A percentile compares a stretch with the other conserved stretches of the same genome.
Evolutionary conservation across 1,140 invertebrate genomes (phyloP).

Genomic region (Heliconius melpomene): DNA sequence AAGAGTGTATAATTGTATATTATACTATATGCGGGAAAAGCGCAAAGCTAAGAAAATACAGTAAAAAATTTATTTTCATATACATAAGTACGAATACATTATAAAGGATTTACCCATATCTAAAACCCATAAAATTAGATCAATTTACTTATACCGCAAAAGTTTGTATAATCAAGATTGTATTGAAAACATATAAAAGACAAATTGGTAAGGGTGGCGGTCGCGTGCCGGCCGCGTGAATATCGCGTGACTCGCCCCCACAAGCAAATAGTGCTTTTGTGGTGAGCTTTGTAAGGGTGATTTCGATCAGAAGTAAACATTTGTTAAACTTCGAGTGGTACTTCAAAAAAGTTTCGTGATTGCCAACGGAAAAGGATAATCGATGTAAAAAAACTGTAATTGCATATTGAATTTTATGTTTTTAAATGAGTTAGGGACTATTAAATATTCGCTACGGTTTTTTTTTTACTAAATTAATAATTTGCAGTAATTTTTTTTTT

Average conservation of each 20-base stretch:
- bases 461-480: too few relatives aligned
- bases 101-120: background rate
- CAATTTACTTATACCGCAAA: background rate
- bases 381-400: background rate
- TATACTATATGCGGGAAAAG: too few relatives aligned
- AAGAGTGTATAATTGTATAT: too few relatives aligned
- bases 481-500: too few relatives aligned
- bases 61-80: too few relatives aligned
- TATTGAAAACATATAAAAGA: conserved; percentile 7
- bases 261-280: conserved; percentile 4
- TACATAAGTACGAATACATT: too few relatives aligned
- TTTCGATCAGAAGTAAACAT: background rate
- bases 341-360: background rate
- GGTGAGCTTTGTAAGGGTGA: background rate
- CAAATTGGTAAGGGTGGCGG: conserved; percentile 32
- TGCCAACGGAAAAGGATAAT: background rate
- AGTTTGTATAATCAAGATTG: background rate
- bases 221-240: conserved; percentile 34
- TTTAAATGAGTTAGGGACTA: background rate
- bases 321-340: background rate
- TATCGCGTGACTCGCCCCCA: conserved; percentile 32
- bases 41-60: too few relatives aligned
- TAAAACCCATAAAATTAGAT: background rate
- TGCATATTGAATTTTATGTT: conserved; percentile 2
- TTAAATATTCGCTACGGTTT: too few relatives aligned